These are phyloP conservation scores for Cyphomyrmex costatus DNA, from an alignment of 1,140 invertebrate genomes.

Conservation along the genomic window DNA sequence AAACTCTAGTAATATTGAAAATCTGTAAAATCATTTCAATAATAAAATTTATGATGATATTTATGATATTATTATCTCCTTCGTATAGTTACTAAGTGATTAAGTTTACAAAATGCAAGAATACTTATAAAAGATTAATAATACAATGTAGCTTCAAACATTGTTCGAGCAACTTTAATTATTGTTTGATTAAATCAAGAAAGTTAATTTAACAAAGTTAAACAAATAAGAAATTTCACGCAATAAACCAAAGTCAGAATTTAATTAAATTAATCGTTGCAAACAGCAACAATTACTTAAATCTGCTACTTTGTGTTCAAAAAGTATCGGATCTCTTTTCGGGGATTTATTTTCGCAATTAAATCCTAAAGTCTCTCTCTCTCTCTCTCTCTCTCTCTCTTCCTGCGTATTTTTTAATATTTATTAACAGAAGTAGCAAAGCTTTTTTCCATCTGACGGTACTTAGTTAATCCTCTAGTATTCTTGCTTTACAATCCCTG, in stretches of 20 bases:
- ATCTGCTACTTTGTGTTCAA: not conserved
- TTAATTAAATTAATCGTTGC: slow-evolving; percentile 7
- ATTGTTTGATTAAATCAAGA: not conserved
- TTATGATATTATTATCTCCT: not conserved
- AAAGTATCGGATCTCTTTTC: not conserved
- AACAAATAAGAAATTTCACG: slow-evolving; percentile 16
- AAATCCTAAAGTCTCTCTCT: not conserved
- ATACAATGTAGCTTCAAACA: not conserved
- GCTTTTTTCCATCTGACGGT: not conserved
- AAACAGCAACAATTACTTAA: not conserved
- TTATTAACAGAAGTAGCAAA: not conserved
- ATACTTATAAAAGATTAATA: slow-evolving; percentile 20
- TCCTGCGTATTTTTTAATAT: not conserved
- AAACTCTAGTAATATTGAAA: not conserved
- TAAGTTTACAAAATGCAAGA: not conserved
- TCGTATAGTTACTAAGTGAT: not conserved
- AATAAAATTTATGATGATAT: not conserved
- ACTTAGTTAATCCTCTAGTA: not conserved
- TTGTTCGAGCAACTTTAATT: slow-evolving; percentile 30
- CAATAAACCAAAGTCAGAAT: not conserved
- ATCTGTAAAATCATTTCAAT: not conserved
- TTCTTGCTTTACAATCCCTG: not conserved
- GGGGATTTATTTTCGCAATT: not conserved
- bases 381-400: not conserved
- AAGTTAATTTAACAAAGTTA: not conserved